Base-by-base conservation (phyloP, 2,797 vertebrate species). In the Enteromius afrohamiltoni region DNA sequence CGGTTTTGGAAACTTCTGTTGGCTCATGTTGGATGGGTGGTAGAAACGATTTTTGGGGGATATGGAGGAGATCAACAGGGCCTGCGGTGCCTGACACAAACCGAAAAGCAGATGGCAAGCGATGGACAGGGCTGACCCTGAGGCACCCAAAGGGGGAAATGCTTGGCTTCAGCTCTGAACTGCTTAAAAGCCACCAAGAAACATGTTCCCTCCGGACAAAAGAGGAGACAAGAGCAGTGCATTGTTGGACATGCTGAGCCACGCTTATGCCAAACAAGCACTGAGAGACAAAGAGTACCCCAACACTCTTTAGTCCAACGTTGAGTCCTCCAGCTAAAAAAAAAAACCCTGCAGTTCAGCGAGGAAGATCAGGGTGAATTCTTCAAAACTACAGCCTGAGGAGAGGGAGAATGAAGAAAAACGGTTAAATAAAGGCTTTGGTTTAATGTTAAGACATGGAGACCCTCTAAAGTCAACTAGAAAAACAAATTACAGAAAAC, bases 31-130 rank as follows among this genome's bases (percentile, higher is more conserved):
- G 65, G 55, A 74, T 29, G 21, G 37, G 26, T 85, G 58, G 70
- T 67, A 76, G 55, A 53, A 76, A 75, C 8, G 53, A 9, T 74
- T 79, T 60, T 83, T n/a, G 31, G 40, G 62, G n/a, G 37, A 7
- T 49, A 69, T 26, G 53, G 67, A 31, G 45, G 40, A 68, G 73
- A 68, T 81, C 65, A 77, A 64, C 62, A 83, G n/a, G 42, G 77
- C 34, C 47, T 75, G 74, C 45, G 64, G 70, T 62, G 80, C 78
- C 77, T 55, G 47, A 53, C 86, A 78, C 85, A 77, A 86, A 85
- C 74, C 34, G 17, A 82, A 77, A 53, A 81, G 88, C 88, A 89
- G 88, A 87, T 88, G 88, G 88, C 85, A 84, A 49, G 85, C 60
- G 75, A 82, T 58, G 64, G 45, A 88, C 84, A 86, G 86, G 80